phyloP scores from a whole-genome alignment of 2,888 invertebrate species.

The Balanococcus diminutus region DNA sequence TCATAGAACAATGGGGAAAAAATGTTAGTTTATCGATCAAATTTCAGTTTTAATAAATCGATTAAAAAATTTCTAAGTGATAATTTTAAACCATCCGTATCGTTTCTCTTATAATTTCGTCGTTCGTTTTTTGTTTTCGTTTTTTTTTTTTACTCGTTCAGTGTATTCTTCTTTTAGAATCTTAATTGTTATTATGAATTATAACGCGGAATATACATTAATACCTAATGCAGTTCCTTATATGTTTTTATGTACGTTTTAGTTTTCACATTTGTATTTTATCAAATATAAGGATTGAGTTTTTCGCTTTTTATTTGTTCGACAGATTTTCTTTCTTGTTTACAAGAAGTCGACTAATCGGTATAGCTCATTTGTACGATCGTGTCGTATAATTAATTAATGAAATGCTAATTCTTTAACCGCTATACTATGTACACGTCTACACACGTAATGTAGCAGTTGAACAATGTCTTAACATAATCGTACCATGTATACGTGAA shows the following conservation, averaged over 20 bases:
- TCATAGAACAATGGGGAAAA: background rate
- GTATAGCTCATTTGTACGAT: too few species aligned
- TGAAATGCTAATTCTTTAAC: background rate
- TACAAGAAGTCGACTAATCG: too few species aligned
- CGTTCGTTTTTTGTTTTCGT: conserved; percentile 29
- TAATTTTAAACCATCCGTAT: conserved; percentile 45
- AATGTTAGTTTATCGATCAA: background rate
- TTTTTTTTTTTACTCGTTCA: conserved; percentile 28
- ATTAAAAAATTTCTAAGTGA: conserved; percentile 22
- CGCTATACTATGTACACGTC: background rate
- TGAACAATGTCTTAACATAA: too few species aligned
- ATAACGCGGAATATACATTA: background rate
- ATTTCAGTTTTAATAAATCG: conserved; percentile 1
- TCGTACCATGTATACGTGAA: too few species aligned
- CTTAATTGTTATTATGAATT: background rate
- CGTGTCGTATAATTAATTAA: background rate
- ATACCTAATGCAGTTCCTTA: conserved; percentile 45
- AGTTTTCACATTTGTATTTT: conserved; percentile 50
- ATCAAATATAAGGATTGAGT: conserved; percentile 43
- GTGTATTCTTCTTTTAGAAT: background rate
- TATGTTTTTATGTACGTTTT: conserved; percentile 46
- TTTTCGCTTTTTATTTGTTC: conserved; percentile 45
- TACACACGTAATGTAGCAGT: background rate
- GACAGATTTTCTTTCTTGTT: background rate
- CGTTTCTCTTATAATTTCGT: background rate